Percentiles rank a stretch among this genome's conserved stretches.
Evolutionary conservation across 1,140 invertebrate genomes (phyloP).

Genomic region (Drosophila triauraria): DNA sequence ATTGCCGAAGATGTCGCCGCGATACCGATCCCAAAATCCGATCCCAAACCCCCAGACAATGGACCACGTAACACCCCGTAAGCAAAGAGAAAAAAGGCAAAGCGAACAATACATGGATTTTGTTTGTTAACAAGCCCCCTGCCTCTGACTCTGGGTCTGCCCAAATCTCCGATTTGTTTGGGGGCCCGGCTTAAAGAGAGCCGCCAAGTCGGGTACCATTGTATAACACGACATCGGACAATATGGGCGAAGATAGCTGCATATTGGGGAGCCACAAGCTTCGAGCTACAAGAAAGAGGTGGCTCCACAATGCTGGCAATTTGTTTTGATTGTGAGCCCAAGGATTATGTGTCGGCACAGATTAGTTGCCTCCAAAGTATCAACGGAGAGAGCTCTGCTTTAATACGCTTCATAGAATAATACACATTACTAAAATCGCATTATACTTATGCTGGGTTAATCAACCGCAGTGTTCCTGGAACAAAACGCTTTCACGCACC

Average conservation of each 20-base stretch:
- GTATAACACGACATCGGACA: slow-evolving; percentile 57
- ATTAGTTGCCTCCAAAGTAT: slow-evolving; percentile 3
- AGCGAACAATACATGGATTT: slow-evolving; percentile 72
- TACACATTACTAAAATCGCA: slow-evolving; percentile 20
- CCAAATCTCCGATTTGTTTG: slow-evolving; percentile 57
- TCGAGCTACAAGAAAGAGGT: slow-evolving; percentile 52
- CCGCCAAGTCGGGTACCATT: slow-evolving; percentile 40
- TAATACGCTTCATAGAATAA: slow-evolving; percentile 1
- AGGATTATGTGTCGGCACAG: slow-evolving; percentile 46
- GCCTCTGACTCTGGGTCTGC: slow-evolving; percentile 20
- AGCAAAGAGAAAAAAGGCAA: slow-evolving; percentile 29
- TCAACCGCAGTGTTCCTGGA: slow-evolving; percentile 24
- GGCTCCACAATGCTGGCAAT: slow-evolving; percentile 58
- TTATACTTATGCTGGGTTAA: slow-evolving; percentile 28
- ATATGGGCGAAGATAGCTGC: slow-evolving; percentile 43
- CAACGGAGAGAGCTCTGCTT: background rate
- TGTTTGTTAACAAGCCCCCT: slow-evolving; percentile 69
- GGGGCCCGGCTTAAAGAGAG: slow-evolving; percentile 55
- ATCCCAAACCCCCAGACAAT: slow-evolving; percentile 38
- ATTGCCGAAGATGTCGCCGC: slow-evolving; percentile 37
- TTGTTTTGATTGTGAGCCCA: slow-evolving; percentile 56
- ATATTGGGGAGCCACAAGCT: slow-evolving; percentile 9
- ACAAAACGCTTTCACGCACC: slow-evolving; percentile 39
- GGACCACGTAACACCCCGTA: slow-evolving; percentile 35
- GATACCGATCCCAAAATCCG: slow-evolving; percentile 9